Evolutionary conservation across 2,113 vertebrate species (phyloP), one percentile per base, ranked within the genome.

Genomic region (Coturnix japonica): DNA sequence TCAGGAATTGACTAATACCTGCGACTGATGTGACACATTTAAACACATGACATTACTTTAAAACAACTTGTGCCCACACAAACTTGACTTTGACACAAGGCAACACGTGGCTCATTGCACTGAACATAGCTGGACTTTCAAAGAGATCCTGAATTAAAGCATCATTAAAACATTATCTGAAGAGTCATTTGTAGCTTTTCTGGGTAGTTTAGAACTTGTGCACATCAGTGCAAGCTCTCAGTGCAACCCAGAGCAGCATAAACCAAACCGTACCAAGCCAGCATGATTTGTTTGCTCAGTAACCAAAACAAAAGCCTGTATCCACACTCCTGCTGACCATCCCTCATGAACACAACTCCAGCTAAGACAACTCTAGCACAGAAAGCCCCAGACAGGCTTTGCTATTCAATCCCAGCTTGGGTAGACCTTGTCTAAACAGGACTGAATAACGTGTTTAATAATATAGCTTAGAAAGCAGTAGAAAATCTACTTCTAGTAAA

Each of bases 321-420:
- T 26, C 41, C 54, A 51, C 31, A 23, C 44, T 61, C 19, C 57
- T 44, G 59, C 85, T 70, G 33, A 46, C 4, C 74, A 76, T 23
- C 53, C 41, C 74, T 47, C 35, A 31, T 17, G 44, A 71, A 49
- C 3, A 61, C 17, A 2, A 74, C 22, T 28, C 31, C 46, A 44
- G 31, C 30, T 49, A 37, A 31, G 30, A 7, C 44, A 47, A 21
- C 0, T 8, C 37, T 1, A 49, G 30, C 19, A 18, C 0, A 5
- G 44, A 41, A 60, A 25, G 63, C 33, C 78, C 74, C 59, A 54
- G 19, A 41, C 7, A 63, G 28, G 22, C 77, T 86, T 43, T 63
- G 25, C 60, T 64, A 6, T n/a, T 60, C 46, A 87, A 16, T 43
- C 69, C 51, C 1, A 2, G 37, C 57, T 37, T 31, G 39, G 3